phyloP scores from a whole-genome alignment of 1,140 invertebrate genomes.

The Eufriesea mexicana region DNA sequence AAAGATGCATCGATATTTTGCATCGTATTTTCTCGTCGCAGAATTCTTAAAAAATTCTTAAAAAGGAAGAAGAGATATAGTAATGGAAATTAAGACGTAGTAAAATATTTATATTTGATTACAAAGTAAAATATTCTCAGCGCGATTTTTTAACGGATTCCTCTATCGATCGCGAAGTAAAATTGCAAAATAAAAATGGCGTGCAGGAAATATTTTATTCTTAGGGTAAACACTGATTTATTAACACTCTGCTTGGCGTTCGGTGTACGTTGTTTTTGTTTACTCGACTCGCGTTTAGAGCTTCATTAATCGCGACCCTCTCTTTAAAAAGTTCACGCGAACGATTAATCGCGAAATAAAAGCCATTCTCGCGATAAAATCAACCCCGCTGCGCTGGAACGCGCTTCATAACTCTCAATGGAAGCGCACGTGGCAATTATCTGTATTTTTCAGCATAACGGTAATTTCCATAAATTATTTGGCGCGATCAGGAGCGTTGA shows the following conservation, averaged over 20 bases:
- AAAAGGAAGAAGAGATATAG: no score
- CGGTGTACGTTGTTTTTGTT: conserved; percentile 14
- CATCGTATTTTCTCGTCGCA: no score
- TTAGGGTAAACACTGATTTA: not conserved
- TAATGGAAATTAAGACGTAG: no score
- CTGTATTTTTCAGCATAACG: not conserved
- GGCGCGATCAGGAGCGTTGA: not conserved
- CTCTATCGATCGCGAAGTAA: no score
- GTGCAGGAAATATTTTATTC: not conserved
- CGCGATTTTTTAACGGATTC: no score
- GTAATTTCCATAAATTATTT: not conserved
- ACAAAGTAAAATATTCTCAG: no score
- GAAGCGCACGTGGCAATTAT: not conserved
- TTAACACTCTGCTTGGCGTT: not conserved
- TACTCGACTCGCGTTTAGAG: conserved; percentile 7
- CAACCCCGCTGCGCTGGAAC: not conserved
- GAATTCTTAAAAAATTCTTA: no score
- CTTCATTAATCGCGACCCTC: conserved; percentile 22
- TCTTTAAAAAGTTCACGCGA: conserved; percentile 10
- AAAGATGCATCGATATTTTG: no score
- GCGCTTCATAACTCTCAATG: not conserved
- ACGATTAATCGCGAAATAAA: conserved; percentile 26
- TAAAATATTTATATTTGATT: no score
- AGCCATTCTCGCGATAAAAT: conserved; percentile 5
- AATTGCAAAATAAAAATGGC: not conserved